A percentile compares a stretch with the other conserved stretches of the same genome.
Evolutionary conservation across 1,140 invertebrate species (phyloP).

Genomic region (Musca vetustissima): DNA sequence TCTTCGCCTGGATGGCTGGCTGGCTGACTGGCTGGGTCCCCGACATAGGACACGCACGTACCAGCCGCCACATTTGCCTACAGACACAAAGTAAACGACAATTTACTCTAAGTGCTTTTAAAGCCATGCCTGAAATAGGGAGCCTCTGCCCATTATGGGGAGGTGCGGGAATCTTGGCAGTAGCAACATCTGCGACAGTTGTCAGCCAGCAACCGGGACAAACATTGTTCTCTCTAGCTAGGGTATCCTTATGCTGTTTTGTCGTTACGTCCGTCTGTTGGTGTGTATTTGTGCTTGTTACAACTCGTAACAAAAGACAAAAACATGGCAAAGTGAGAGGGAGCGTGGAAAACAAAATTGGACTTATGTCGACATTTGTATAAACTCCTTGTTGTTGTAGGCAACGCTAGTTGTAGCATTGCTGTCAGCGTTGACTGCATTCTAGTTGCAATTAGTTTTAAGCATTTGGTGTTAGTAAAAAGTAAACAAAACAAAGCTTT

Average conservation of each 20-base stretch:
- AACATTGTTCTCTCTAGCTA: too few species aligned
- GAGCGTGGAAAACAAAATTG: too few species aligned
- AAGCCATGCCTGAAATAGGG: neutral
- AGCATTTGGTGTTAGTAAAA: neutral
- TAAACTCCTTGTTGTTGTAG: neutral
- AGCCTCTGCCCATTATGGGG: too few species aligned
- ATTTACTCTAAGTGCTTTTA: slow-evolving; percentile 21
- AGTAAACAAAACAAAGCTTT: slow-evolving; percentile 10
- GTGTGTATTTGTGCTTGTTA: neutral
- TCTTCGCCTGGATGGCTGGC: too few species aligned
- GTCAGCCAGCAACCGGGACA: too few species aligned
- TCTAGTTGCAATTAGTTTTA: slow-evolving; percentile 20
- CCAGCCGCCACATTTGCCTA: too few species aligned
- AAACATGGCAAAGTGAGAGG: too few species aligned
- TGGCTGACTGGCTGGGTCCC: too few species aligned
- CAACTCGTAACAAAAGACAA: neutral
- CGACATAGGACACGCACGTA: too few species aligned
- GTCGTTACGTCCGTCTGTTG: neutral
- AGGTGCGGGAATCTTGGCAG: too few species aligned
- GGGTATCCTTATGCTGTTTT: too few species aligned
- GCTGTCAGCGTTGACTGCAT: slow-evolving; percentile 10
- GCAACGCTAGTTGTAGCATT: neutral
- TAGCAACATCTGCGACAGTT: too few species aligned
- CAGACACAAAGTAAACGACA: slow-evolving; percentile 17
- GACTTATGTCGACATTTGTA: neutral